phyloP scores from a whole-genome alignment of 2,797 vertebrate species.

The Aeoliscus strigatus region DNA sequence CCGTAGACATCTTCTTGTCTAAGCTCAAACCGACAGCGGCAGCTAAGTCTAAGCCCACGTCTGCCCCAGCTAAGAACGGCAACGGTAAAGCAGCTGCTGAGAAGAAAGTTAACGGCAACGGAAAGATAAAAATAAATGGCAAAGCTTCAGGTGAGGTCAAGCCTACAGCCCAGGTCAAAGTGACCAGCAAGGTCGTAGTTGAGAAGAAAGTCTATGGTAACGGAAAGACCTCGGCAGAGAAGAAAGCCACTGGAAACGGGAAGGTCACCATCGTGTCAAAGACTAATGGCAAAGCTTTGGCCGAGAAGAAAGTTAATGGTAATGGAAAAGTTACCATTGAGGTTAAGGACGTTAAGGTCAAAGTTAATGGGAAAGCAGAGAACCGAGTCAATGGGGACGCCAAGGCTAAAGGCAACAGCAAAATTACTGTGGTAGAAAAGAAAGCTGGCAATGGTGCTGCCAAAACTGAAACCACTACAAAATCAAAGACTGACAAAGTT shows the following conservation, averaged over 20 bases:
- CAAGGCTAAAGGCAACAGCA: slow-evolving; percentile 55
- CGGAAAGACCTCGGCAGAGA: slow-evolving; percentile 43
- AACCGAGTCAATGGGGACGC: slow-evolving; percentile 56
- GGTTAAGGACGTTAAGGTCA: slow-evolving; percentile 40
- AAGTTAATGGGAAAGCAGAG: slow-evolving; percentile 51
- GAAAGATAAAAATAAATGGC: slow-evolving; percentile 42
- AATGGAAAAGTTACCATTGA: slow-evolving; percentile 51
- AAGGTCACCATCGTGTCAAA: slow-evolving; percentile 51
- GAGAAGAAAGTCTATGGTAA: slow-evolving; percentile 50
- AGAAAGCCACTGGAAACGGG: slow-evolving; percentile 51
- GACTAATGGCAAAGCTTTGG: slow-evolving; percentile 37
- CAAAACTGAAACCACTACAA: slow-evolving; percentile 65
- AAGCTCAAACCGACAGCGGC: slow-evolving; percentile 67
- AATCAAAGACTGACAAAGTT: slow-evolving; percentile 45
- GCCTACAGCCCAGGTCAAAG: slow-evolving; percentile 41
- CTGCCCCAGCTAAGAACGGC: slow-evolving; percentile 51
- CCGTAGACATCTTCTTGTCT: slow-evolving; percentile 56
- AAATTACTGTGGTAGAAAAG: slow-evolving; percentile 57
- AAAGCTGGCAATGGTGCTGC: slow-evolving; percentile 44
- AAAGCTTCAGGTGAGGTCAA: slow-evolving; percentile 42
- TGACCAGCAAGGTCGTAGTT: slow-evolving; percentile 42
- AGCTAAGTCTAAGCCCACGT: slow-evolving; percentile 59
- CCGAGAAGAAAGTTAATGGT: slow-evolving; percentile 55
- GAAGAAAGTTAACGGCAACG: slow-evolving; percentile 53
- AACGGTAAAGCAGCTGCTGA: slow-evolving; percentile 44